Evolutionary conservation across 2,797 vertebrate species (phyloP).

Genomic region (Ispidina lecontei): DNA sequence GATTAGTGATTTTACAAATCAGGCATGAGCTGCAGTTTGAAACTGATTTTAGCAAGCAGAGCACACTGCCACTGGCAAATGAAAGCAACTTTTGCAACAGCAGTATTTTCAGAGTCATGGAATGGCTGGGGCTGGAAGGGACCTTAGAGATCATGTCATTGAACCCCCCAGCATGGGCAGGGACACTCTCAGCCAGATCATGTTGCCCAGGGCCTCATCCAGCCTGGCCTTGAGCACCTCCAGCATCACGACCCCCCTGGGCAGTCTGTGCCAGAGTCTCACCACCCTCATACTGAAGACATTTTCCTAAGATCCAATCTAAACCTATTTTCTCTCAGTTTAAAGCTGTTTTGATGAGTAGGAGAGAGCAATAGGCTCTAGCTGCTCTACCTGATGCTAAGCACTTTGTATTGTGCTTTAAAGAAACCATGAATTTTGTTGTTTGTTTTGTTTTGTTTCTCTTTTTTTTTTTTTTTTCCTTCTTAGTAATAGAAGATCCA

Average conservation of each 20-base stretch:
- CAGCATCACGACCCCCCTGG: too few relatives aligned
- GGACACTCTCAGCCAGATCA: too few relatives aligned
- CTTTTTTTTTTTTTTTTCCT: not conserved
- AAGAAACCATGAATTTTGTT: not conserved
- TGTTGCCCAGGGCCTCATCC: too few relatives aligned
- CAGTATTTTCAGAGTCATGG: not conserved
- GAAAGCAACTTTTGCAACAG: conserved; percentile 1
- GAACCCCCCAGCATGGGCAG: too few relatives aligned
- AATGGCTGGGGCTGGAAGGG: too few relatives aligned
- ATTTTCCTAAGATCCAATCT: too few relatives aligned
- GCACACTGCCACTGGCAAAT: not conserved
- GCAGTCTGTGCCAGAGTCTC: too few relatives aligned
- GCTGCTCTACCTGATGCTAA: not conserved
- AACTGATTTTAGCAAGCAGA: conserved; percentile 48
- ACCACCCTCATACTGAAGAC: too few relatives aligned
- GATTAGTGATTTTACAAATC: conserved; percentile 49
- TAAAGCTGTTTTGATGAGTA: not conserved
- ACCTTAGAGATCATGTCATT: too few relatives aligned
- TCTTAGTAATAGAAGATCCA: not conserved
- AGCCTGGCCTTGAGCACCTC: too few relatives aligned
- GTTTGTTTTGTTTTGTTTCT: too few relatives aligned
- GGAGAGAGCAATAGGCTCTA: not conserved
- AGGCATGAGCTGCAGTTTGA: conserved; percentile 28
- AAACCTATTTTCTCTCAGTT: too few relatives aligned
- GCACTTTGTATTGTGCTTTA: not conserved